Percentiles rank a stretch among this genome's conserved stretches.
These are phyloP conservation scores for Heliconius eleuchia DNA, from an alignment of 1,140 invertebrate genomes.

Conservation along the genomic window DNA sequence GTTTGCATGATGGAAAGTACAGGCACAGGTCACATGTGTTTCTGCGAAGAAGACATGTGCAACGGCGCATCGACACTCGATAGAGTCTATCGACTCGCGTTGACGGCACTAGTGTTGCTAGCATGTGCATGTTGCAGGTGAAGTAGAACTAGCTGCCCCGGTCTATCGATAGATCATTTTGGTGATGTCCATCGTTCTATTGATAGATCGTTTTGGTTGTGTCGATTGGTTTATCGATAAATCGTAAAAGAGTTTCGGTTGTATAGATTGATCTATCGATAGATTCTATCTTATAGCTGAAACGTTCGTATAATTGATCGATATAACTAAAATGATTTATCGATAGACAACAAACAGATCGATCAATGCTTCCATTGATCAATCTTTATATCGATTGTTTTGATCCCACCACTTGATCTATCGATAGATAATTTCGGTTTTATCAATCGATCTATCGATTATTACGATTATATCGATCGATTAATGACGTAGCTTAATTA, in stretches of 20 bases:
- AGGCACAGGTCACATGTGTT: constrained; percentile 98
- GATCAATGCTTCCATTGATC: no score
- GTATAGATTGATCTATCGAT: background rate
- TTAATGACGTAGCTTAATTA: constrained; percentile 55
- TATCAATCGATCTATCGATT: constrained; percentile 18
- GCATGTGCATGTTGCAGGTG: constrained; percentile 77
- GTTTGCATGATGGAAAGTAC: constrained; percentile 99
- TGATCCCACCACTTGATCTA: background rate
- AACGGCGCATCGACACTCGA: constrained; percentile 79
- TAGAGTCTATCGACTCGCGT: constrained; percentile 35
- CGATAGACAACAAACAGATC: background rate
- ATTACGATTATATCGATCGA: constrained; percentile 47
- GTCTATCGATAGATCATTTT: constrained; percentile 23
- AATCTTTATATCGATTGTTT: no score
- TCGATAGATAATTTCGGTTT: constrained; percentile 22
- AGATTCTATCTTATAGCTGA: background rate
- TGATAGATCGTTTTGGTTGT: background rate
- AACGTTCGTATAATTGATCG: background rate
- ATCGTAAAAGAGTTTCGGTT: background rate
- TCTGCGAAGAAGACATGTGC: constrained; percentile 98
- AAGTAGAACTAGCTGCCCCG: constrained; percentile 61
- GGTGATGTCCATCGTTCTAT: constrained; percentile 2
- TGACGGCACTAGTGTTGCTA: constrained; percentile 54
- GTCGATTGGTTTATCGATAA: constrained; percentile 10
- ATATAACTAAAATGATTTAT: background rate